Percentiles rank a stretch among this genome's conserved stretches.
Conservation (phyloP, 2,888 invertebrate genomes). For the Venustoraphidia nigricollis region DNA sequence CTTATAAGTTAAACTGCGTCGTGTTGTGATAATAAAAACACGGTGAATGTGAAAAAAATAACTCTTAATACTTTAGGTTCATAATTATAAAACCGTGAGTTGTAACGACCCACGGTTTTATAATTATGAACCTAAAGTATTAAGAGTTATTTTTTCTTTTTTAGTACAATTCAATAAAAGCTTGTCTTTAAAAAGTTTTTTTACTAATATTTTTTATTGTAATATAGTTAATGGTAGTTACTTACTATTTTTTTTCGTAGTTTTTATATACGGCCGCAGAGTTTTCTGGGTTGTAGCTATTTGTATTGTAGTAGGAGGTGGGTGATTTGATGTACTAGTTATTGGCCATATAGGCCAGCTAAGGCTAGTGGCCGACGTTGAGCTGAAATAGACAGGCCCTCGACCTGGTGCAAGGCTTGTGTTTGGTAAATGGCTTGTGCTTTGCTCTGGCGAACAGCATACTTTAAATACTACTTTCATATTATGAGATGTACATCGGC, state of each 20-base stretch:
- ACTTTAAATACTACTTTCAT: constrained; percentile 92
- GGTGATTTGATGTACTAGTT: constrained; percentile 37
- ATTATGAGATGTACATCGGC: constrained; percentile 74
- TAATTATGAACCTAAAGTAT: too few relatives aligned
- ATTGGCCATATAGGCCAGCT: constrained; percentile 32
- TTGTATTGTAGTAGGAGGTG: constrained; percentile 36
- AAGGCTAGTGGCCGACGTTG: constrained; percentile 24
- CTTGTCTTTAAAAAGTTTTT: too few relatives aligned
- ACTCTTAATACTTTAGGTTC: too few relatives aligned
- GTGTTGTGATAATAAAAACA: too few relatives aligned
- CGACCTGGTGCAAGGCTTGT: constrained; percentile 23
- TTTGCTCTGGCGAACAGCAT: constrained; percentile 68
- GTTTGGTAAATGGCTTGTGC: constrained; percentile 23
- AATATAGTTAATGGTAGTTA: constrained; percentile 5
- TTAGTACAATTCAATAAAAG: too few relatives aligned
- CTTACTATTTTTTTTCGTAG: constrained; percentile 47
- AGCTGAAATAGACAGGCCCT: constrained; percentile 19
- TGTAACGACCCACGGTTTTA: too few relatives aligned
- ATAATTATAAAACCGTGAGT: too few relatives aligned
- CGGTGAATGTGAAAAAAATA: too few relatives aligned
- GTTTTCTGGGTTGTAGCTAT: constrained; percentile 16
- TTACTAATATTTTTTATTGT: too few relatives aligned
- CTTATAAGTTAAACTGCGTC: too few relatives aligned
- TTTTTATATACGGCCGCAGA: constrained; percentile 19
- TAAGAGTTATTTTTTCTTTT: too few relatives aligned